Evolutionary conservation across 2,113 vertebrate species (phyloP).

Genomic region (Xerus inauris): DNA sequence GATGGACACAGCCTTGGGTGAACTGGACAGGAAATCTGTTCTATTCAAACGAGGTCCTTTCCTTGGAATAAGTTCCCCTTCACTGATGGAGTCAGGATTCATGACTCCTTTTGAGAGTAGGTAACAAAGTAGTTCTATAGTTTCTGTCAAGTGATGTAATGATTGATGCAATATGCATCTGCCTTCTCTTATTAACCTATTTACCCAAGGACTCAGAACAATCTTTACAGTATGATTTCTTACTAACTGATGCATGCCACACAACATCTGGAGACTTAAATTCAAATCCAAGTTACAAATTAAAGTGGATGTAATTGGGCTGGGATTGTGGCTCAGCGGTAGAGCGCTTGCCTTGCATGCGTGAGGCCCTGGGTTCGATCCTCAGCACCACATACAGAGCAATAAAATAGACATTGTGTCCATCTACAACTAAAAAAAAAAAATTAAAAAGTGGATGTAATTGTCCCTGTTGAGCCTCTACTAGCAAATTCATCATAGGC

Average conservation of each 20-base stretch:
- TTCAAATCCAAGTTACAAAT: conserved; percentile 1
- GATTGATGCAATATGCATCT: conserved; percentile 9
- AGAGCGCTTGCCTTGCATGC: no score
- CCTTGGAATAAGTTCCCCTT: neutral
- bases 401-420: no score
- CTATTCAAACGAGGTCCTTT: neutral
- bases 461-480: neutral
- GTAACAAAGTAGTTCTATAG: conserved; percentile 14
- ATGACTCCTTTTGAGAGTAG: neutral
- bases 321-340: no score
- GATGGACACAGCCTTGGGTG: neutral
- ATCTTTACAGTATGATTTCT: conserved; percentile 25
- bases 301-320: neutral
- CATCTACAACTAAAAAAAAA: no score
- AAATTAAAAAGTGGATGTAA: neutral
- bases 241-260: neutral
- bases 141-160: neutral
- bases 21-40: neutral
- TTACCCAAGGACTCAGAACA: neutral
- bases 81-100: neutral
- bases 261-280: conserved; percentile 32
- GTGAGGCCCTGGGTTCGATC: no score
- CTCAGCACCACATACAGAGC: no score
- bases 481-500: neutral
- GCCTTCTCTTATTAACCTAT: neutral